Conservation (phyloP, 2,888 invertebrate genomes). For the Apamea anceps region DNA sequence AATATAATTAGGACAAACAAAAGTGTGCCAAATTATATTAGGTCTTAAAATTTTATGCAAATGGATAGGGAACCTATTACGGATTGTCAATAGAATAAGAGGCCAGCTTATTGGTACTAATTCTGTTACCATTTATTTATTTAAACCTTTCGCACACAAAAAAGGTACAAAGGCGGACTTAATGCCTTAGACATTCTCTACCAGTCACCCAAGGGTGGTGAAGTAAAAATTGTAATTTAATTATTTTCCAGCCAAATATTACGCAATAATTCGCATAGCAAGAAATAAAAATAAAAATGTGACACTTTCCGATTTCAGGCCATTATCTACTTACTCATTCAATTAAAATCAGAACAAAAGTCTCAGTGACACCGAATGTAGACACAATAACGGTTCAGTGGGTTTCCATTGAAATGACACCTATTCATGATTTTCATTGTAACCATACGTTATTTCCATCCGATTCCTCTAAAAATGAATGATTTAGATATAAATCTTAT, state of each 20-base stretch:
- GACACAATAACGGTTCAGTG: constrained; percentile 19
- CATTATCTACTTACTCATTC: background rate
- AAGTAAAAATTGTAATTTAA: no score
- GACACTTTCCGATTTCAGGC: no score
- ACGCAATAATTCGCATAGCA: background rate
- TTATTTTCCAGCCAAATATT: no score
- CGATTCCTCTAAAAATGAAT: background rate
- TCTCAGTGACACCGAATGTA: background rate
- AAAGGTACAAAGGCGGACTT: no score
- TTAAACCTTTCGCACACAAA: no score
- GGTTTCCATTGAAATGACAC: constrained; percentile 26
- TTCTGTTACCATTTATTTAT: no score
- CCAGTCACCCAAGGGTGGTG: no score
- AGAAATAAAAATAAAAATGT: background rate
- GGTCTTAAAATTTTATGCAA: no score
- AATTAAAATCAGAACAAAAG: constrained; percentile 36
- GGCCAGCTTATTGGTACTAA: background rate
- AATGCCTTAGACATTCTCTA: no score
- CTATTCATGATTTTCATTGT: constrained; percentile 31
- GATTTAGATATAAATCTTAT: background rate
- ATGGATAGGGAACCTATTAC: no score
- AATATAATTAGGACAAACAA: no score
- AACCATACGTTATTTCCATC: constrained; percentile 5
- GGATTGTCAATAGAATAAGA: background rate
- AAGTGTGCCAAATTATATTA: no score